Percentiles rank a stretch among this genome's conserved stretches.
Evolutionary conservation across 2,888 invertebrate genomes (phyloP).

Genomic region (Idaea straminata): DNA sequence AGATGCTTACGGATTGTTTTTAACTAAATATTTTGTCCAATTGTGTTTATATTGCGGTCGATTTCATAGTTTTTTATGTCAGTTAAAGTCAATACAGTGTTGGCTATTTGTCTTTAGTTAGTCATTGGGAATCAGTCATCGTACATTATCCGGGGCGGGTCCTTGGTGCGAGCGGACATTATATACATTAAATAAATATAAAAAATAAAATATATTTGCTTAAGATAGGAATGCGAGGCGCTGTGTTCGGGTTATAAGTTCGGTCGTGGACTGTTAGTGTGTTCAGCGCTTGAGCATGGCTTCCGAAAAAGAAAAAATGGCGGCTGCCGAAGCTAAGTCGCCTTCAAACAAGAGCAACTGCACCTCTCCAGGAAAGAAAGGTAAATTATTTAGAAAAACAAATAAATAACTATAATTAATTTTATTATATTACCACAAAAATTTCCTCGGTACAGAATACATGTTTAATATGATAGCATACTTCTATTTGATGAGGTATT

Average conservation of each 20-base stretch:
- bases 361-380: constrained; percentile 76
- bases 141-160: constrained; percentile 58
- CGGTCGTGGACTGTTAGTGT: constrained; percentile 43
- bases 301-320: constrained; percentile 76
- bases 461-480: no score
- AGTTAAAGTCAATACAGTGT: constrained; percentile 59
- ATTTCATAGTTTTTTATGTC: constrained; percentile 38
- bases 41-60: constrained; percentile 38
- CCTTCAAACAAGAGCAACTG: constrained; percentile 73
- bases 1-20: constrained; percentile 26
- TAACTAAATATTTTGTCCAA: constrained; percentile 35
- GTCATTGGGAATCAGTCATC: constrained; percentile 61
- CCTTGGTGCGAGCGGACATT: constrained; percentile 51
- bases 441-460: no score
- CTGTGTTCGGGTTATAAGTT: constrained; percentile 52
- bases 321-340: constrained; percentile 68
- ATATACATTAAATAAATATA: constrained; percentile 13
- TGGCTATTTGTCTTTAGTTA: constrained; percentile 63
- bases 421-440: no score
- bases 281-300: constrained; percentile 59
- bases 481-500: no score
- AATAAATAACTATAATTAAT: background rate
- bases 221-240: constrained; percentile 62
- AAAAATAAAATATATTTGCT: constrained; percentile 20
- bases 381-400: constrained; percentile 41